These are phyloP conservation scores for Ianthella basta DNA, from an alignment of 37 sponge, comb jelly and placozoan species.

Conservation along the genomic window DNA sequence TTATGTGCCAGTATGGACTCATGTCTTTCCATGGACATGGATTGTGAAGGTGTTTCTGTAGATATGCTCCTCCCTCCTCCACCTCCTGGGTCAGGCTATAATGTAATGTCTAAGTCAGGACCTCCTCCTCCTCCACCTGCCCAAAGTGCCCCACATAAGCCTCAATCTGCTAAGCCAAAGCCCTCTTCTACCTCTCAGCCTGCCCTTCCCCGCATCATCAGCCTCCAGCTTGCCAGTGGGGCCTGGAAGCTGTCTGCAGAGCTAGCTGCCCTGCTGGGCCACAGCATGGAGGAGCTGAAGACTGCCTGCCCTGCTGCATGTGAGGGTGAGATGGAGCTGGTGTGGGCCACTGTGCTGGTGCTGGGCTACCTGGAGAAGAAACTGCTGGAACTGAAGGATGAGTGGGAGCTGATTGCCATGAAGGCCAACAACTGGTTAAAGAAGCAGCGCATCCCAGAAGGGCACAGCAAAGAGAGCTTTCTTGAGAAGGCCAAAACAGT, in stretches of 20 bases:
- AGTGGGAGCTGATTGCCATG: conserved; percentile 69
- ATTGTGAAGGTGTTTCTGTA: too few species aligned
- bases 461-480: background rate
- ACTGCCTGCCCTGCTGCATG: conserved; percentile 46
- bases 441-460: conserved; percentile 40
- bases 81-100: background rate
- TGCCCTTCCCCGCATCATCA: conserved; percentile 28
- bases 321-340: conserved; percentile 10
- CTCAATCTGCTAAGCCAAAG: background rate
- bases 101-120: background rate
- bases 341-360: conserved; percentile 69
- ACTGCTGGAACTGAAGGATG: conserved; percentile 38
- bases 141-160: background rate
- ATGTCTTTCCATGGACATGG: too few species aligned
- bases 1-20: too few species aligned
- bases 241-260: conserved; percentile 43
- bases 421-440: conserved; percentile 70
- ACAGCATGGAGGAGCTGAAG: conserved; percentile 34
- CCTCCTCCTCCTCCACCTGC: background rate
- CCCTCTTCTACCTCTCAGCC: background rate
- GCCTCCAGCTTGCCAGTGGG: conserved; percentile 49
- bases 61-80: background rate
- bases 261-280: conserved; percentile 19
- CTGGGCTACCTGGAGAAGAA: conserved; percentile 28
- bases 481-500: background rate